Evolutionary conservation across 2,113 vertebrate genomes (phyloP), one percentile per base, ranked within the genome.

Genomic region (Epinephelus moara): DNA sequence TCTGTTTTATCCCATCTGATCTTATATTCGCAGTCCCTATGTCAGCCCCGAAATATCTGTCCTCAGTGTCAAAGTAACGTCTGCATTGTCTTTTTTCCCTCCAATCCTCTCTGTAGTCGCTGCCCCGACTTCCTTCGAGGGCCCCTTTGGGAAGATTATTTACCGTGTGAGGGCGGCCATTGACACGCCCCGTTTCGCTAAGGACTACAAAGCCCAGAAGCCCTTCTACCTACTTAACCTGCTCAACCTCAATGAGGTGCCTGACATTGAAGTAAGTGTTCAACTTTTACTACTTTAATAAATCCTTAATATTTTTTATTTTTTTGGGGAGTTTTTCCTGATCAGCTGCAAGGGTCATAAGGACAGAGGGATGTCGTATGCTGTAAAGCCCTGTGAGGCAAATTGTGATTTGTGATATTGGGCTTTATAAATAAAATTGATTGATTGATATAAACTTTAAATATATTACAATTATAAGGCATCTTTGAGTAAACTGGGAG

Each of bases 81-180:
- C 50, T 76, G 4, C 49, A 23, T 68, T 68, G 19, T 62, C 3
- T 67, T 70, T n/a, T n/a, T 3, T 0, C 1, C 33, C 33, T 6
- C 6, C 45, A 6, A 40, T 67, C 40, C 17, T 55, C 25, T 74
- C 68, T 55, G 21, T 79, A 99, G 98, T 91, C 4, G 95, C 96
- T 33, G 96, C 92, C 21, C 97, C 98, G 5, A 99, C 98, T 0
- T 99, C 98, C 4, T 99, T 98, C 5, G 98, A 99, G 94, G 98
- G 98, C 14, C 97, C 97, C 4, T 99, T 98, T 72, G 98, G 98
- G 49, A 99, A 97, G 92, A 94, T 99, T 1, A 59, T 93, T 14
- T 97, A 99, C 87, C 96, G 97, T 52, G 91, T 99, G 72, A 96
- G 94, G 82, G 98, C 96, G 0, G 94, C 94, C 82, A 97, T 99